A percentile compares a stretch with the other conserved stretches of the same genome.
Conservation (phyloP, 2,797 vertebrate genomes). For the Enteromius fasciolatus region DNA sequence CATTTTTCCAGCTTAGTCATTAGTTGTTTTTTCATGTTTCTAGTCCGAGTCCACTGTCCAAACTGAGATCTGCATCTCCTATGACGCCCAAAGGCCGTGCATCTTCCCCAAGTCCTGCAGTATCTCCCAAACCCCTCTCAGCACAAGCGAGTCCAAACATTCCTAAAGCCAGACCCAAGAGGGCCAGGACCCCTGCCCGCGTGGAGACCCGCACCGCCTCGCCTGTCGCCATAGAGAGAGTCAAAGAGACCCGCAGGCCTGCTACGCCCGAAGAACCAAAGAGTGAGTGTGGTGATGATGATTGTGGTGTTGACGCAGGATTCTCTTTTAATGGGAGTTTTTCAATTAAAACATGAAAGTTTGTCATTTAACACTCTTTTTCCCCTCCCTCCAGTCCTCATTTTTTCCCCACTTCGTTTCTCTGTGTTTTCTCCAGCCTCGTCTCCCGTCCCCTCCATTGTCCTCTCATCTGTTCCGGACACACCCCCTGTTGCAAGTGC, state of each 20-base stretch:
- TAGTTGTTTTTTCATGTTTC: background rate
- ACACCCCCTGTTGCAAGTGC: constrained; percentile 45
- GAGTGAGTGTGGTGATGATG: constrained; percentile 62
- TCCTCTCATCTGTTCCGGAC: constrained; percentile 58
- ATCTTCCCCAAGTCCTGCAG: constrained; percentile 77
- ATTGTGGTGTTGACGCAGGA: background rate
- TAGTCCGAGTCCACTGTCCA: constrained; percentile 83
- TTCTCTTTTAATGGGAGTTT: background rate
- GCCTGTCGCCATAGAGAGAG: constrained; percentile 66
- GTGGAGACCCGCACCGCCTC: constrained; percentile 74
- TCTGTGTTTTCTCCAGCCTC: constrained; percentile 59
- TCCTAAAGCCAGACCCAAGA: constrained; percentile 80
- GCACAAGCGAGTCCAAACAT: constrained; percentile 78
- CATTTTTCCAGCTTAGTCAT: constrained; percentile 35
- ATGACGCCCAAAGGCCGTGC: constrained; percentile 76
- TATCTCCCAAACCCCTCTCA: constrained; percentile 72
- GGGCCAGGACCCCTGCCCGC: constrained; percentile 75
- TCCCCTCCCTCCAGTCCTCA: constrained; percentile 12
- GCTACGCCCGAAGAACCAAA: constrained; percentile 67
- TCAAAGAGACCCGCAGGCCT: constrained; percentile 62
- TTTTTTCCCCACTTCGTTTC: constrained; percentile 12
- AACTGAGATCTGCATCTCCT: constrained; percentile 85
- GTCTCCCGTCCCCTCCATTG: constrained; percentile 66
- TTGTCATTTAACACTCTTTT: background rate
- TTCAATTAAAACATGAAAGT: background rate